phyloP scores from a whole-genome alignment of 2,113 vertebrate genomes.

The Chrysemys picta region DNA sequence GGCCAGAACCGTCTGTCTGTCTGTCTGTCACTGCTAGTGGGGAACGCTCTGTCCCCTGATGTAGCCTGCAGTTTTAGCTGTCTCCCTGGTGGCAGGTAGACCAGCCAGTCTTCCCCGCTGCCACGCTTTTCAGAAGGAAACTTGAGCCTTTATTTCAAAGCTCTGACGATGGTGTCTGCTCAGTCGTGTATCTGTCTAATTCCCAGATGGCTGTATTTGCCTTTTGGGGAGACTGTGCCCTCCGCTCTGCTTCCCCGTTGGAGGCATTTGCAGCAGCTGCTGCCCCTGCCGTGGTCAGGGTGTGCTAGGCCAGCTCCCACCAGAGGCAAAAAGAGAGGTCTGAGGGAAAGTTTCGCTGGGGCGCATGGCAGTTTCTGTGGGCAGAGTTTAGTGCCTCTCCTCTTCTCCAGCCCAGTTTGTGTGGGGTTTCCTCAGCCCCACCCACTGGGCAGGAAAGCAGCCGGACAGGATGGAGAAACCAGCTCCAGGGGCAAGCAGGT shows the following conservation, averaged over 20 bases:
- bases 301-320: too few species aligned
- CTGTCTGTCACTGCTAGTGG: neutral
- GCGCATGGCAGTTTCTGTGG: neutral
- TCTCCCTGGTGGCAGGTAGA: neutral
- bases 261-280: neutral
- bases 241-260: neutral
- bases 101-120: neutral
- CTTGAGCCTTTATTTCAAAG: neutral
- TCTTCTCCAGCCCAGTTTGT: neutral
- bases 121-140: neutral
- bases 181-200: fast-evolving
- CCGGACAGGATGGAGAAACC: neutral
- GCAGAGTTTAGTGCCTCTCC: neutral
- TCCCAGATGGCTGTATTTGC: fast-evolving
- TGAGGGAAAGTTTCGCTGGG: too few species aligned
- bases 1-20: neutral
- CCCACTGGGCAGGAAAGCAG: neutral
- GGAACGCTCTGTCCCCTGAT: neutral
- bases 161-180: neutral
- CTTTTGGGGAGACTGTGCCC: neutral
- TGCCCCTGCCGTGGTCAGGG: neutral
- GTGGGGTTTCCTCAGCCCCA: neutral
- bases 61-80: neutral
- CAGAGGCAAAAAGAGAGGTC: neutral
- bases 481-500: too few species aligned